phyloP scores from a whole-genome alignment of 2,888 invertebrate genomes.

The Caenorhabditis sulstoni region DNA sequence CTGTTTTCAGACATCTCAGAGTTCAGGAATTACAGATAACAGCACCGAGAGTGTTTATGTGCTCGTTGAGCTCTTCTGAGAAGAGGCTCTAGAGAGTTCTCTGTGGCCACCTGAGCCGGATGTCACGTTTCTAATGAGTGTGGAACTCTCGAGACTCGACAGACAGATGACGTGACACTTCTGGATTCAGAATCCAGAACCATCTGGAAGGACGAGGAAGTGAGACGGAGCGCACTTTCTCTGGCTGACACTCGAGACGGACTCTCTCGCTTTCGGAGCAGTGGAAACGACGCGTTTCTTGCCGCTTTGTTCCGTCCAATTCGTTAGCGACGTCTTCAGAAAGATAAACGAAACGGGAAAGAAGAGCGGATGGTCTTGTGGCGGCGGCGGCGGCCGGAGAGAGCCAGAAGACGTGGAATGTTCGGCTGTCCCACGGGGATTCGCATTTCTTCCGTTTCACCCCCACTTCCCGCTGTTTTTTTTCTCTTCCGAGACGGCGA shows the following conservation, averaged over 20 bases:
- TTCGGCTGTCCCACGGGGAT: background rate
- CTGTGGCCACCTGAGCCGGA: background rate
- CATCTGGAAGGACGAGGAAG: background rate
- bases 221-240: too few relatives aligned
- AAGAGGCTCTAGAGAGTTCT: background rate
- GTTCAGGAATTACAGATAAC: slow-evolving; percentile 21
- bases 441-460: slow-evolving; percentile 2
- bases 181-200: too few relatives aligned
- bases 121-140: too few relatives aligned
- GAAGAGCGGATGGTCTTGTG: background rate
- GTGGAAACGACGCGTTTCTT: background rate
- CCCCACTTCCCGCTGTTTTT: background rate
- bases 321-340: slow-evolving; percentile 32
- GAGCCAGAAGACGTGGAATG: too few relatives aligned
- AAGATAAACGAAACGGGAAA: slow-evolving; percentile 17
- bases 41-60: slow-evolving; percentile 24
- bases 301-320: slow-evolving; percentile 21
- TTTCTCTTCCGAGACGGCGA: background rate
- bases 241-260: too few relatives aligned
- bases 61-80: slow-evolving; percentile 21
- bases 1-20: slow-evolving; percentile 15
- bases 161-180: too few relatives aligned
- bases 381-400: too few relatives aligned
- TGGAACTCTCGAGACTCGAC: too few relatives aligned
- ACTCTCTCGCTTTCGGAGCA: too few relatives aligned